Evolutionary conservation across 2,797 vertebrate genomes (phyloP).

Genomic region (Rhodeus uyekii): DNA sequence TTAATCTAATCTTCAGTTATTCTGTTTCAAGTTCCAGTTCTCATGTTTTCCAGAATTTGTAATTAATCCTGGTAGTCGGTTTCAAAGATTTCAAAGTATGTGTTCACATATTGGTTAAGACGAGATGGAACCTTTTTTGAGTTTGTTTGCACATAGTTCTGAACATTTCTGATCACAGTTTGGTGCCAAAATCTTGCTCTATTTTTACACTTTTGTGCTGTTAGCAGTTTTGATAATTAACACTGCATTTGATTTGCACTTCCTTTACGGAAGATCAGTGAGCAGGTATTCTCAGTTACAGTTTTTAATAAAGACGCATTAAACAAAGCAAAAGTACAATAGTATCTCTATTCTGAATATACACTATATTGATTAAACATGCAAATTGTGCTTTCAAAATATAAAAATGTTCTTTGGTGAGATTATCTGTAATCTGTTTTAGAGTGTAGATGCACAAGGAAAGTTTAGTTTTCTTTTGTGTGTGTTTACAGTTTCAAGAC

Average conservation of each 20-base stretch:
- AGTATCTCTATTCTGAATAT: conserved; percentile 2
- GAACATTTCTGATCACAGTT: background rate
- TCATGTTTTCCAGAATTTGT: background rate
- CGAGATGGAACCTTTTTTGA: background rate
- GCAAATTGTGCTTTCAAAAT: background rate
- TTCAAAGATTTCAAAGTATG: background rate
- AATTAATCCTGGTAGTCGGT: background rate
- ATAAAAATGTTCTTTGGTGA: background rate
- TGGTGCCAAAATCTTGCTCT: background rate
- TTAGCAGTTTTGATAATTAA: background rate
- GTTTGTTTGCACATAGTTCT: background rate
- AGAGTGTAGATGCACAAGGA: background rate
- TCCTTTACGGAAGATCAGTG: background rate
- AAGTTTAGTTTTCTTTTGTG: background rate
- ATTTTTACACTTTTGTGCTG: background rate
- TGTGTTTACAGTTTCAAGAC: background rate
- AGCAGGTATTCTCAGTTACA: background rate
- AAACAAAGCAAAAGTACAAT: background rate
- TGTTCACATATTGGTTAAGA: background rate
- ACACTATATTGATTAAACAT: background rate
- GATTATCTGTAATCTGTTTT: no score
- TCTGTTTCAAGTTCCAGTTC: background rate
- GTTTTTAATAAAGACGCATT: background rate
- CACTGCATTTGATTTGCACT: background rate
- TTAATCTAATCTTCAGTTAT: background rate